Evolutionary conservation across 2,888 invertebrate species (phyloP).

Genomic region (Rambutsinella grinnellia): DNA sequence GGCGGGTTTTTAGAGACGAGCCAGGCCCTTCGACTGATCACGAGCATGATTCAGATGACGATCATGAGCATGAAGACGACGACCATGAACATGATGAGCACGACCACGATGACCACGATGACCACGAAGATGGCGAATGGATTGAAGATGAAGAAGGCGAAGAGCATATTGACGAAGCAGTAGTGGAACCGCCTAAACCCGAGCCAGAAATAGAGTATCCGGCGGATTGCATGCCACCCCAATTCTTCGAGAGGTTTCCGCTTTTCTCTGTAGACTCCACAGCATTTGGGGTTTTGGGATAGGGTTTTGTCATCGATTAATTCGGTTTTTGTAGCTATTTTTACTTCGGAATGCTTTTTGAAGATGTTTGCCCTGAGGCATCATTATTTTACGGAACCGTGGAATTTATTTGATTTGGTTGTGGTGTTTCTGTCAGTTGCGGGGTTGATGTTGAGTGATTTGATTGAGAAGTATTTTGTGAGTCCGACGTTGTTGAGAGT

Average conservation of each 20-base stretch:
- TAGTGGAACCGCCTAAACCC: conserved; percentile 42
- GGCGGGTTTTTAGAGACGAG: no score
- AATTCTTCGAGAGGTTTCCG: conserved; percentile 88
- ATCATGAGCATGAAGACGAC: no score
- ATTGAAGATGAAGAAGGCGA: conserved; percentile 73
- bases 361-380: conserved; percentile 98
- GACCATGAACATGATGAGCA: no score
- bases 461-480: conserved; percentile 97
- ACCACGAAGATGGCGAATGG: conserved; percentile 33
- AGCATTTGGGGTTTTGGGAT: conserved; percentile 74
- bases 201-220: conserved; percentile 79
- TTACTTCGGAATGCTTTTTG: conserved; percentile 97
- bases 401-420: conserved; percentile 37
- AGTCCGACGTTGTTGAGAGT: conserved; percentile 98
- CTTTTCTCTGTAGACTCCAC: conserved; percentile 92
- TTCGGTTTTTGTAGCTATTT: conserved; percentile 98
- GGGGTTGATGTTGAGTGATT: conserved; percentile 96
- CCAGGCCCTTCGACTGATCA: no score
- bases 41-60: no score
- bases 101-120: no score
- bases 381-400: conserved; percentile 83
- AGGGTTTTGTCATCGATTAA: conserved; percentile 92
- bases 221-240: conserved; percentile 93
- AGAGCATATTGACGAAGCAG: conserved; percentile 68
- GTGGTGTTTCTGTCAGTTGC: conserved; percentile 63